phyloP scores from a whole-genome alignment of 2,888 invertebrate genomes.

The Octonoba sinensis region DNA sequence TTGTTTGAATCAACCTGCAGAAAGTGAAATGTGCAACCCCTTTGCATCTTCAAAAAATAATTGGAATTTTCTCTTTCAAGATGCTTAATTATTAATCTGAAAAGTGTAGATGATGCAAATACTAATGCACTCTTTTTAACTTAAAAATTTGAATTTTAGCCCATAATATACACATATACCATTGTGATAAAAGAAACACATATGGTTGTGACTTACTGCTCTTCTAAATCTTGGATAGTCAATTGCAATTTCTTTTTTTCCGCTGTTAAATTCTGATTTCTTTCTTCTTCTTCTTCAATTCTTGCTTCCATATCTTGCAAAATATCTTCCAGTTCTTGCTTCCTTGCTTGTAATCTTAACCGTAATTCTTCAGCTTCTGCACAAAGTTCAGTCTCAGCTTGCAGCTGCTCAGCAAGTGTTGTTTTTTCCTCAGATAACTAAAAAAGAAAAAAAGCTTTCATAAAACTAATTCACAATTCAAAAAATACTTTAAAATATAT shows the following conservation, averaged over 20 bases:
- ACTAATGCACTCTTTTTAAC: no score
- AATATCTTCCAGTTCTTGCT: constrained; percentile 91
- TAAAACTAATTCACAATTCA: not conserved
- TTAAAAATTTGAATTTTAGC: no score
- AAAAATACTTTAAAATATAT: not conserved
- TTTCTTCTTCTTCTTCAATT: constrained; percentile 97
- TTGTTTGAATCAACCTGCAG: not conserved
- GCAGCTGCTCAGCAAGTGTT: constrained; percentile 91
- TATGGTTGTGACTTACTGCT: constrained; percentile 75
- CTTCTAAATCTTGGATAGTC: constrained; percentile 90
- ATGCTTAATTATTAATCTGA: no score
- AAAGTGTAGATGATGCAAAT: no score
- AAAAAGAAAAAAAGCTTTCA: not conserved
- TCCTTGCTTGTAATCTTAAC: constrained; percentile 82
- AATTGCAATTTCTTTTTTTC: constrained; percentile 95
- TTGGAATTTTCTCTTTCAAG: no score
- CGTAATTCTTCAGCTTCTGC: constrained; percentile 98
- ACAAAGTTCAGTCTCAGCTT: constrained; percentile 95
- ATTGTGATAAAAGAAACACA: no score
- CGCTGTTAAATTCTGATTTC: constrained; percentile 81
- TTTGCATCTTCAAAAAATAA: no score
- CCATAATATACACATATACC: no score
- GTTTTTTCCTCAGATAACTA: constrained; percentile 91
- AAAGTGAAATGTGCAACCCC: no score
- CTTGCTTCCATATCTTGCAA: constrained; percentile 95